These are phyloP conservation scores for Anaspis maculata DNA, from an alignment of 2,888 invertebrate species.

Conservation along the genomic window DNA sequence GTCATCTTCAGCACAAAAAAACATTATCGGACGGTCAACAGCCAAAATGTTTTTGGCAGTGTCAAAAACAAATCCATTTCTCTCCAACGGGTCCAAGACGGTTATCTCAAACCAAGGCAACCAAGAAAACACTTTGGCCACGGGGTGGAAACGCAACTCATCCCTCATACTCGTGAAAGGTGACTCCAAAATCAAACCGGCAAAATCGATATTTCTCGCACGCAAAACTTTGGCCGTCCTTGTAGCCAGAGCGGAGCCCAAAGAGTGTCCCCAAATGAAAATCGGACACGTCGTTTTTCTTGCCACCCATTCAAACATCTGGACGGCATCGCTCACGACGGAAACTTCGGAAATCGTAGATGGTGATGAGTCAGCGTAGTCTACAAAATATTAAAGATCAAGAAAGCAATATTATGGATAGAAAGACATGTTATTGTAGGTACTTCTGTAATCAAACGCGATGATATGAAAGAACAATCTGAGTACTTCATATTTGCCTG, in stretches of 20 bases:
- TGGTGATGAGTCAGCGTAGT: constrained; percentile 34
- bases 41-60: constrained; percentile 64
- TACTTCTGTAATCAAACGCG: constrained; percentile 39
- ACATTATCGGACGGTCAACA: constrained; percentile 64
- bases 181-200: constrained; percentile 32
- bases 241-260: constrained; percentile 34
- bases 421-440: constrained; percentile 10
- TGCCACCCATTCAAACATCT: constrained; percentile 32
- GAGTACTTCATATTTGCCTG: constrained; percentile 67
- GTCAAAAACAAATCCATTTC: constrained; percentile 67
- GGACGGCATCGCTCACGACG: constrained; percentile 32
- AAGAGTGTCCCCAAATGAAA: constrained; percentile 37
- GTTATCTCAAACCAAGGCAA: constrained; percentile 78
- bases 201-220: constrained; percentile 13
- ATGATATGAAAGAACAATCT: constrained; percentile 43
- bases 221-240: constrained; percentile 23
- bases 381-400: constrained; percentile 20
- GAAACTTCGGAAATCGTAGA: constrained; percentile 29
- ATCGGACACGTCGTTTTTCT: constrained; percentile 27
- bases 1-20: constrained; percentile 90
- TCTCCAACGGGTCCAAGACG: constrained; percentile 68
- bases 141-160: constrained; percentile 31
- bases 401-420: background rate
- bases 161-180: constrained; percentile 31
- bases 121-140: constrained; percentile 71